These are phyloP conservation scores for Trididemnum nubilum DNA, from an alignment of 23 tunicate species.

Conservation along the genomic window DNA sequence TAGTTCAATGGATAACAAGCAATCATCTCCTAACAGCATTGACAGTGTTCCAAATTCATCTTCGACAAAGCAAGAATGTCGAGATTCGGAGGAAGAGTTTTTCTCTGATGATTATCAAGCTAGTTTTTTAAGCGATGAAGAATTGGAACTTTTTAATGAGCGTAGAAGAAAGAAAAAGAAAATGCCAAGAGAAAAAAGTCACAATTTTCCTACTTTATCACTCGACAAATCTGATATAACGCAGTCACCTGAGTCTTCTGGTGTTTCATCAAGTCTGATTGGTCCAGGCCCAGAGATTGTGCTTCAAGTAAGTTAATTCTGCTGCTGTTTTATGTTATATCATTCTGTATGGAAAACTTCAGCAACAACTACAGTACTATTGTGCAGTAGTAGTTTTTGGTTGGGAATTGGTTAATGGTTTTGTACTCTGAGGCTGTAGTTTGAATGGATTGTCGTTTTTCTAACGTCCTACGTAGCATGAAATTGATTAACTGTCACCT, in stretches of 20 bases:
- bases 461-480: too few species aligned
- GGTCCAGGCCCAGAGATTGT: constrained; percentile 86
- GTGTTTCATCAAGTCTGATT: background rate
- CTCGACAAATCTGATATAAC: background rate
- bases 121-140: constrained; percentile 14
- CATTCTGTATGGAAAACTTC: too few species aligned
- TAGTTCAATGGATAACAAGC: background rate
- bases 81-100: background rate
- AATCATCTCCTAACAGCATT: background rate
- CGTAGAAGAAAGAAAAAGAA: constrained; percentile 15
- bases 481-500: too few species aligned
- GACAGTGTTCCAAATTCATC: background rate
- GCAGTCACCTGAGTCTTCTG: background rate
- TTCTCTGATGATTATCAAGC: constrained; percentile 52
- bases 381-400: too few species aligned
- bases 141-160: background rate
- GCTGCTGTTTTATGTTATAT: too few species aligned
- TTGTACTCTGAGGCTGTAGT: too few species aligned
- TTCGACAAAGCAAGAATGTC: background rate
- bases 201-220: background rate
- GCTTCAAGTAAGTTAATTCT: constrained; percentile 66
- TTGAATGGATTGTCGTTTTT: too few species aligned
- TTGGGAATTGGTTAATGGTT: too few species aligned
- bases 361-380: too few species aligned
- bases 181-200: background rate